Percentiles rank a stretch among this genome's conserved stretches.
Conservation (phyloP, 2,113 vertebrate species). For the Tupaia chinensis region DNA sequence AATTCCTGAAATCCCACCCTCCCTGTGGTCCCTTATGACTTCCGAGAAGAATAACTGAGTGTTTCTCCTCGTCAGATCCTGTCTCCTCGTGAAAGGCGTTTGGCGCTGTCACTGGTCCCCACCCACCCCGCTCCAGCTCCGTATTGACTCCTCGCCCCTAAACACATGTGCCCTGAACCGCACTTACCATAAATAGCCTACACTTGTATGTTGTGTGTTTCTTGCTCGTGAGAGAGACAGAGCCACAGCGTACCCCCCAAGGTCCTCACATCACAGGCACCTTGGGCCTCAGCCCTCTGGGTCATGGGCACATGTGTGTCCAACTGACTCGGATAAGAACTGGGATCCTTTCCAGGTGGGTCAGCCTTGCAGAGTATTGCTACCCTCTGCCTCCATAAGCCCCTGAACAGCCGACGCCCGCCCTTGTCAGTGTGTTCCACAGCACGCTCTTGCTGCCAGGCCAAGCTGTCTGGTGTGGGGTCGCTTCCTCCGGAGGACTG, state of each 20-base stretch:
- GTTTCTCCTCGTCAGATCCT: background rate
- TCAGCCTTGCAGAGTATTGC: too few relatives aligned
- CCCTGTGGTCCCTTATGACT: background rate
- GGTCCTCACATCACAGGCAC: too few relatives aligned
- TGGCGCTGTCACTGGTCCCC: background rate
- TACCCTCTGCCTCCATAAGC: too few relatives aligned
- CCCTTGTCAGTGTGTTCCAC: background rate
- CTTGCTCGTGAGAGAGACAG: too few relatives aligned
- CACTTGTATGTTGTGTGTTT: background rate
- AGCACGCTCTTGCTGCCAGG: background rate
- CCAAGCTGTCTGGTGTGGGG: background rate
- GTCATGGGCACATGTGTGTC: too few relatives aligned
- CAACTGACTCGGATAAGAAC: too few relatives aligned
- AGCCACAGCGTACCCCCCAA: too few relatives aligned
- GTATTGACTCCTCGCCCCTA: background rate
- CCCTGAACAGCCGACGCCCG: too few relatives aligned
- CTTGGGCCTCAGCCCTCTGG: too few relatives aligned
- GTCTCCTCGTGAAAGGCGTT: background rate
- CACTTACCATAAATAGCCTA: background rate
- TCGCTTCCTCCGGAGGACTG: background rate
- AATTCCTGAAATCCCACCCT: constrained; percentile 17
- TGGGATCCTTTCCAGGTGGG: too few relatives aligned
- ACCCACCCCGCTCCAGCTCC: background rate
- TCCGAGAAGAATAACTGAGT: background rate
- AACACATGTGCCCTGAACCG: background rate